phyloP scores from a whole-genome alignment of 1,140 invertebrate genomes.

The Drosophila orosa region DNA sequence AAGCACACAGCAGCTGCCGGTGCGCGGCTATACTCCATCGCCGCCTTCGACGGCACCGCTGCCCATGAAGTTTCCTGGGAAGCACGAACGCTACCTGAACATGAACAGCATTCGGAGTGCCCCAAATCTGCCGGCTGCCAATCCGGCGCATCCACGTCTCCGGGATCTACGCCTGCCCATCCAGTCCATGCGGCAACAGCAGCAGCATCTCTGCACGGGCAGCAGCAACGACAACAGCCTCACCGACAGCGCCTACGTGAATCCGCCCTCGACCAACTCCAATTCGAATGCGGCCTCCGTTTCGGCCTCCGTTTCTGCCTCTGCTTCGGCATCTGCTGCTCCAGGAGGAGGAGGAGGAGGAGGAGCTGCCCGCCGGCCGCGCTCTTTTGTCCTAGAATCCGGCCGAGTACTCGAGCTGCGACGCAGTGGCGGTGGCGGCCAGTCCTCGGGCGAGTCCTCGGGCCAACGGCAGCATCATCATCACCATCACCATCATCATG shows the following conservation, averaged over 20 bases:
- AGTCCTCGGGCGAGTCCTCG: not conserved
- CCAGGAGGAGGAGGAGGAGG: not conserved
- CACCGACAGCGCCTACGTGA: slow-evolving; percentile 83
- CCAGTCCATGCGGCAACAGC: slow-evolving; percentile 85
- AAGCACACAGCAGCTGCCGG: slow-evolving; percentile 85
- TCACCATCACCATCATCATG: slow-evolving; percentile 70
- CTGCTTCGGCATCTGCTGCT: slow-evolving; percentile 14
- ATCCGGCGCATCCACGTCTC: slow-evolving; percentile 88
- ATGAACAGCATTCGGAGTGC: slow-evolving; percentile 92
- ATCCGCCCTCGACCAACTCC: slow-evolving; percentile 78
- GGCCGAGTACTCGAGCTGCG: slow-evolving; percentile 84
- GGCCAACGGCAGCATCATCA: slow-evolving; percentile 89
- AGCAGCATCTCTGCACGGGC: slow-evolving; percentile 78
- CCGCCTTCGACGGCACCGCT: slow-evolving; percentile 92
- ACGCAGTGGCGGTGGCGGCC: slow-evolving; percentile 71
- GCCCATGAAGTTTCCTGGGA: slow-evolving; percentile 89
- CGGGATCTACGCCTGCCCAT: slow-evolving; percentile 88
- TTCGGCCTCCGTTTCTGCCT: slow-evolving; percentile 34
- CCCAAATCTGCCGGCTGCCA: slow-evolving; percentile 89
- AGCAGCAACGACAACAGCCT: slow-evolving; percentile 88
- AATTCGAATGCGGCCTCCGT: slow-evolving; percentile 56
- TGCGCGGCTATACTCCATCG: slow-evolving; percentile 88
- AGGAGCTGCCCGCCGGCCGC: slow-evolving; percentile 45
- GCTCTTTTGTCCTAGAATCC: slow-evolving; percentile 81
- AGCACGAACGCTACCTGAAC: slow-evolving; percentile 88